Base-by-base conservation (phyloP, 2,888 invertebrate genomes). In the Digitonthophagus gazella region DNA sequence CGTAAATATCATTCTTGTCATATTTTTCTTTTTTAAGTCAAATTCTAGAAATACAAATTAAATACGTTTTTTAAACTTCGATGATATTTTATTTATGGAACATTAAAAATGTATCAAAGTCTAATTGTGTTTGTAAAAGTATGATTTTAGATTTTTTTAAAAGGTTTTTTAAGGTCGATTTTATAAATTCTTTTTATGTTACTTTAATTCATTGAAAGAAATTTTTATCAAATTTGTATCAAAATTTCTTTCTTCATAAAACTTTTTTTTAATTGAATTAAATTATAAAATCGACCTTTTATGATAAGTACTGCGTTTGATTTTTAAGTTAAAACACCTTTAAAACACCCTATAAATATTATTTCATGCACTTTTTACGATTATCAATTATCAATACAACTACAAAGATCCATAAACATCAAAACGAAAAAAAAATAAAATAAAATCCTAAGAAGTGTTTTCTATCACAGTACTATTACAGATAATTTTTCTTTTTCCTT, bases 391-490 rank as follows among this genome's bases (percentile, higher is more conserved):
- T 67, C 61, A 11, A 55, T 22, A 58, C 28, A 6, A 44, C 6
- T 44, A 8, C 11, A 44, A 44, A 44, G 28, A 44, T 44, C 11
- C 28, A 44, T 44, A 44, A 44, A 44, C 28, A 11, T 44, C 64
- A 54, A 55, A 67, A 67, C 15, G 57, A 55, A 15, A 15, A 57
- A 64, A 55, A 67, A 57, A 57, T 56, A 20, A 67, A 67, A 64
- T 57, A 64, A 44, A 44, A 44, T 44, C 11, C 28, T 44, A 44
- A 44, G 44, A 28, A 15, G 44, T 55, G 16, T 44, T 58, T 61
- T 61, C 61, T 61, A 61, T 61, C 61, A 61, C 61, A 61, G 61
- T 20, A 61, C 61, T 61, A 61, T 61, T 61, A 61, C 61, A 61
- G 61, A 61, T 61, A 20, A 16, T 19, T 61, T 57, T 61, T 61